phyloP scores from a whole-genome alignment of 1,140 invertebrate species.

The Lepidurus apus region DNA sequence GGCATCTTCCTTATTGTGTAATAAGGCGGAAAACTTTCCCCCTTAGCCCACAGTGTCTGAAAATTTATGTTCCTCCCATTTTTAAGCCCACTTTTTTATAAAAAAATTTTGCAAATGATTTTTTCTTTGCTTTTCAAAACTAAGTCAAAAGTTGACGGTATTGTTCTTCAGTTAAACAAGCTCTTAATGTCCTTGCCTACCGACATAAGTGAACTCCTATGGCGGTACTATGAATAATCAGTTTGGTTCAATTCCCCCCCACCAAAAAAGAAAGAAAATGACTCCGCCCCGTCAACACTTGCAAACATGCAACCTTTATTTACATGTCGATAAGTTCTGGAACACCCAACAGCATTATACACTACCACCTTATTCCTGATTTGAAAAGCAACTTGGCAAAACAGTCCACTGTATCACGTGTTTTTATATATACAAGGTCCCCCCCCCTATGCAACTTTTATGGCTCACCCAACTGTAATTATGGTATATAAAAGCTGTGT shows the following conservation, averaged over 20 bases:
- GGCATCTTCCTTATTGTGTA: no score
- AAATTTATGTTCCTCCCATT: not conserved
- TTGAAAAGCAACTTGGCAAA: conserved; percentile 18
- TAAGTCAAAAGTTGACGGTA: not conserved
- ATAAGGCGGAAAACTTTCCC: no score
- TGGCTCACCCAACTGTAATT: conserved; percentile 21
- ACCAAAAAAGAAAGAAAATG: not conserved
- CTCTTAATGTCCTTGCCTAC: not conserved
- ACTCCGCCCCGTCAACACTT: not conserved
- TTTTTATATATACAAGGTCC: not conserved
- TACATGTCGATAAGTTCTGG: conserved; percentile 1
- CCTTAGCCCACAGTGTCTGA: no score
- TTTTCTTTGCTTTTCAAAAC: conserved; percentile 2
- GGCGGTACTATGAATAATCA: not conserved
- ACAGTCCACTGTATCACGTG: conserved; percentile 11
- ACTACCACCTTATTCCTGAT: conserved; percentile 15
- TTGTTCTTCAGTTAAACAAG: not conserved
- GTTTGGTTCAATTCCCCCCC: not conserved
- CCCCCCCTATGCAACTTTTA: conserved; percentile 9
- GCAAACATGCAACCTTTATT: not conserved
- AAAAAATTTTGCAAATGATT: not conserved
- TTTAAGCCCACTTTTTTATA: not conserved
- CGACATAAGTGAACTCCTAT: not conserved
- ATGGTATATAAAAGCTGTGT: conserved; percentile 22
- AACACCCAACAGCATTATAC: conserved; percentile 3